Conservation (phyloP, 2,888 invertebrate genomes). For the Leptopilina syphax region DNA sequence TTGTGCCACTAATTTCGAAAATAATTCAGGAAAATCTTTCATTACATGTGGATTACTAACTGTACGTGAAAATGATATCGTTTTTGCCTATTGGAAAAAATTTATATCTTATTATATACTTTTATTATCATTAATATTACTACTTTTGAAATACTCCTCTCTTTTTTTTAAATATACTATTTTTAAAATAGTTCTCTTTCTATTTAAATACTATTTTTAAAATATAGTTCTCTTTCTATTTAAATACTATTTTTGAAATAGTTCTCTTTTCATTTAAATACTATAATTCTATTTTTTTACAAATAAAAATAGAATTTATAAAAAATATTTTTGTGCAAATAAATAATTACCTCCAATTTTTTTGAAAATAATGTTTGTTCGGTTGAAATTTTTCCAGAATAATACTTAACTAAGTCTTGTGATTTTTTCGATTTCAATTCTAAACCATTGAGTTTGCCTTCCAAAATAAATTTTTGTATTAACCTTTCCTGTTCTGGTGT, state of each 20-base stretch:
- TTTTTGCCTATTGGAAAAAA: constrained; percentile 76
- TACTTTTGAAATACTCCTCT: too few relatives aligned
- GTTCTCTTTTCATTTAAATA: too few relatives aligned
- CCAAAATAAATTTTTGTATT: constrained; percentile 87
- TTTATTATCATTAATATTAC: neutral
- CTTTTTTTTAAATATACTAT: too few relatives aligned
- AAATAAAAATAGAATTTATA: too few relatives aligned
- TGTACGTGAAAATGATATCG: constrained; percentile 82
- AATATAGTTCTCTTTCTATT: too few relatives aligned
- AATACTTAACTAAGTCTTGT: neutral
- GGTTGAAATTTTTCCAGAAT: constrained; percentile 68
- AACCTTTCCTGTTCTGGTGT: constrained; percentile 84
- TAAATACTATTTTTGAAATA: too few relatives aligned
- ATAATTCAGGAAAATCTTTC: constrained; percentile 85
- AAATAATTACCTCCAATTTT: constrained; percentile 79
- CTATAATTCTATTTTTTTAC: too few relatives aligned
- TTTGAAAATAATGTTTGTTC: constrained; percentile 81
- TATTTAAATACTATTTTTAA: too few relatives aligned
- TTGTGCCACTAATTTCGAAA: constrained; percentile 83
- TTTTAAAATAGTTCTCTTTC: neutral
- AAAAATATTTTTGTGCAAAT: neutral
- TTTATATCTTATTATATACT: neutral
- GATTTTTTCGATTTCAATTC: constrained; percentile 78
- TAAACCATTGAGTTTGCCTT: constrained; percentile 90
- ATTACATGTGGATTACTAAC: constrained; percentile 83